Evolutionary conservation across 2,888 invertebrate genomes (phyloP).

Genomic region (Papilio demoleus): DNA sequence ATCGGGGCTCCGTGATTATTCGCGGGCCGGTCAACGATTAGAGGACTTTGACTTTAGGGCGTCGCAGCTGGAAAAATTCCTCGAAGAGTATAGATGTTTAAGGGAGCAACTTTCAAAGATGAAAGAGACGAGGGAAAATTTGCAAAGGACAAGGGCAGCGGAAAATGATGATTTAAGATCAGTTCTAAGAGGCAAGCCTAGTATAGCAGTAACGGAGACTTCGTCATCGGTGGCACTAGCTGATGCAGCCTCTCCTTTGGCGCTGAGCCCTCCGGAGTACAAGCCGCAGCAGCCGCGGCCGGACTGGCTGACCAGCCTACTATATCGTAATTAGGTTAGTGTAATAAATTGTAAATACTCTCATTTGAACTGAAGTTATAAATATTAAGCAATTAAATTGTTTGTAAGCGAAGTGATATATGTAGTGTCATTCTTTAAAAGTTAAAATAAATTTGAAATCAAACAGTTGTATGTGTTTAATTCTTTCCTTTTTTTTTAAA

Average conservation of each 20-base stretch:
- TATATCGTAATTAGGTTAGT: slow-evolving; percentile 71
- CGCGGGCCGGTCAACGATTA: slow-evolving; percentile 72
- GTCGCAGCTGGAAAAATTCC: slow-evolving; percentile 90
- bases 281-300: slow-evolving; percentile 71
- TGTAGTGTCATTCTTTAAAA: slow-evolving; percentile 69
- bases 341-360: slow-evolving; percentile 52
- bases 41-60: slow-evolving; percentile 90
- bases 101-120: slow-evolving; percentile 91
- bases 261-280: slow-evolving; percentile 73
- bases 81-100: slow-evolving; percentile 90
- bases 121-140: slow-evolving; percentile 90
- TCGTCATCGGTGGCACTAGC: slow-evolving; percentile 74
- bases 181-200: slow-evolving; percentile 83
- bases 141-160: slow-evolving; percentile 75
- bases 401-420: slow-evolving; percentile 71
- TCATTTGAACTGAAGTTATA: slow-evolving; percentile 70
- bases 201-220: slow-evolving; percentile 77
- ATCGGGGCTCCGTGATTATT: slow-evolving; percentile 80
- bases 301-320: slow-evolving; percentile 75
- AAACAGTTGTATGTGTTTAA: slow-evolving; percentile 31
- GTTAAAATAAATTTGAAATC: slow-evolving; percentile 73
- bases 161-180: slow-evolving; percentile 82
- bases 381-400: slow-evolving; percentile 65
- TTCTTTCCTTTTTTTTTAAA: neutral
- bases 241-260: slow-evolving; percentile 72